phyloP scores from a whole-genome alignment of 2,113 vertebrate genomes.

The Crocuta crocuta region DNA sequence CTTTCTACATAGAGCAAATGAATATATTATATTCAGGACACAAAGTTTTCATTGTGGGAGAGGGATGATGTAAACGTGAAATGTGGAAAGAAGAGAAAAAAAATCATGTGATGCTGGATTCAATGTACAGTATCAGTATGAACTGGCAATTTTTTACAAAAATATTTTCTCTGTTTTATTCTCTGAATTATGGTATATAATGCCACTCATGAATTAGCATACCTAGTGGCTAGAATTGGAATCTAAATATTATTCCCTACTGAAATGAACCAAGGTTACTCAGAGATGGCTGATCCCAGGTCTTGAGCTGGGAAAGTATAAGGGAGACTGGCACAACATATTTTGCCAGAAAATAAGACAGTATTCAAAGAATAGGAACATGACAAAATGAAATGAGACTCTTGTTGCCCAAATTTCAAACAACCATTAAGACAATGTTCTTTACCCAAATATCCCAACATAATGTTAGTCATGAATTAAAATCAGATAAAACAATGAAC shows the following conservation, averaged over 20 bases:
- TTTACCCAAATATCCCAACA: not conserved
- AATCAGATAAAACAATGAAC: not conserved
- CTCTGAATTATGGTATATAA: not conserved
- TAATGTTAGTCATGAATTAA: not conserved
- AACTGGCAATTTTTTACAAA: not conserved
- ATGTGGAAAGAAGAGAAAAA: not conserved
- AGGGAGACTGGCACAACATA: not conserved
- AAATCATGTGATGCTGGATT: not conserved
- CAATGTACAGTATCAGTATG: not conserved
- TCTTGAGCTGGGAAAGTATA: not conserved
- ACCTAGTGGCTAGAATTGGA: not conserved
- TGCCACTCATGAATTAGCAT: not conserved
- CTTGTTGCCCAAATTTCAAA: not conserved
- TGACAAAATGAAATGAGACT: not conserved
- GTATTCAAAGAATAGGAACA: not conserved
- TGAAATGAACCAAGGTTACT: not conserved
- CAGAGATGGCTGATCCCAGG: not conserved
- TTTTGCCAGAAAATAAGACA: conserved; percentile 2
- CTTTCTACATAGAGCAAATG: not conserved
- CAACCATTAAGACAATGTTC: not conserved
- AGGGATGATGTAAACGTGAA: not conserved
- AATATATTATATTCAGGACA: not conserved
- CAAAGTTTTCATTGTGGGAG: not conserved
- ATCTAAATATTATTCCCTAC: not conserved
- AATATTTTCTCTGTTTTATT: not conserved